Percentiles rank a stretch among this genome's conserved stretches.
Evolutionary conservation across 2,888 invertebrate species (phyloP).

Genomic region (Amaurobius ferox): DNA sequence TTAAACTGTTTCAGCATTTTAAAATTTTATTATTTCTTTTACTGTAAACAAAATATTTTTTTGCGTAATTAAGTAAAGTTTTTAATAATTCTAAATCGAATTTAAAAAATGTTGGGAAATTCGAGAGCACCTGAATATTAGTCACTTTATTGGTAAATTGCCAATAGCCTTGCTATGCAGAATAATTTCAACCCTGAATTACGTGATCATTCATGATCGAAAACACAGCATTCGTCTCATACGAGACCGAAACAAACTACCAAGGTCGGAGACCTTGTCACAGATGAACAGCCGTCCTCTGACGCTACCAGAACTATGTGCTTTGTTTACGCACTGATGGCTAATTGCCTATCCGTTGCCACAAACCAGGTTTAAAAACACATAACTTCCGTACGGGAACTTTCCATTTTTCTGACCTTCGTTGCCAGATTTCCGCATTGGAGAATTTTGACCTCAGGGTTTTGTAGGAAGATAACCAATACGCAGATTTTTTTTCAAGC

Average conservation of each 20-base stretch:
- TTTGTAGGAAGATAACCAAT: not conserved
- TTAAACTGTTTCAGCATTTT: too few species aligned
- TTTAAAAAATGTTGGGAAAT: too few species aligned
- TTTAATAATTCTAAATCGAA: too few species aligned
- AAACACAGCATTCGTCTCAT: not conserved
- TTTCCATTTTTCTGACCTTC: conserved; percentile 10
- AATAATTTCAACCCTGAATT: not conserved
- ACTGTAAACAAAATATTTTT: too few species aligned
- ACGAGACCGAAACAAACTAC: not conserved
- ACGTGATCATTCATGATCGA: not conserved
- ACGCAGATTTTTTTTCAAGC: not conserved
- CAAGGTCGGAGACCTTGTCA: conserved; percentile 32
- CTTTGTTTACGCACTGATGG: conserved; percentile 17
- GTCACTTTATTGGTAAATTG: too few species aligned
- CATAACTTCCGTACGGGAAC: conserved; percentile 6
- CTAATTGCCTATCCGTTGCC: conserved; percentile 50
- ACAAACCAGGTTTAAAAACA: conserved; percentile 17
- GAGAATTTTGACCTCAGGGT: not conserved
- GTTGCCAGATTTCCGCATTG: not conserved
- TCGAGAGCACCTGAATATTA: too few species aligned
- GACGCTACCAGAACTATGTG: not conserved
- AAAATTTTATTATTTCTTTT: too few species aligned
- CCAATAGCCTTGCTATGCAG: too few species aligned
- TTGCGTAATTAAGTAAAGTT: too few species aligned
- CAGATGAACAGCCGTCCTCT: conserved; percentile 8